Evolutionary conservation across 2,888 invertebrate genomes (phyloP).

Genomic region (Dendrolimus houi): DNA sequence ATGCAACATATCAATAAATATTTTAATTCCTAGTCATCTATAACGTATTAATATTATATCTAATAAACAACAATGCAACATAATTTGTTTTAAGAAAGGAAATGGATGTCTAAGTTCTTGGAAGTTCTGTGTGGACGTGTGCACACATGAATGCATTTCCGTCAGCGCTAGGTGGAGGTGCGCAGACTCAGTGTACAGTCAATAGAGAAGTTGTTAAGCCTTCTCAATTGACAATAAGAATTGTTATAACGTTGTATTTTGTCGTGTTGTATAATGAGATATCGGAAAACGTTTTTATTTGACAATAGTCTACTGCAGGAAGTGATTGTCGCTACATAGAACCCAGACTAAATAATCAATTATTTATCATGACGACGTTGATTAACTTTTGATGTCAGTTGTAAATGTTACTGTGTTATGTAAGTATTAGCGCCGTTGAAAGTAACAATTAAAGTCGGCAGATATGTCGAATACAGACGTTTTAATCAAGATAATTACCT

Average conservation of each 20-base stretch:
- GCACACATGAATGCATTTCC: conserved; percentile 28
- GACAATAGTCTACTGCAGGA: conserved; percentile 18
- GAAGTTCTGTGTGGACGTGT: conserved; percentile 19
- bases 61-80: conserved; percentile 10
- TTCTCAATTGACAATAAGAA: conserved; percentile 23
- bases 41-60: background rate
- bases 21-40: background rate
- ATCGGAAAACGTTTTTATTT: conserved; percentile 16
- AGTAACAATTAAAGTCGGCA: no score
- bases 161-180: conserved; percentile 7
- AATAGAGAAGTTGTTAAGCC: conserved; percentile 31
- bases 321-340: conserved; percentile 13
- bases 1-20: background rate
- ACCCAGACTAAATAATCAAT: background rate
- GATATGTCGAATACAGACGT: no score
- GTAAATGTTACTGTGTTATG: no score
- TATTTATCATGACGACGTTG: background rate
- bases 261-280: conserved; percentile 19
- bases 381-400: background rate
- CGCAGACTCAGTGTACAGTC: conserved; percentile 6
- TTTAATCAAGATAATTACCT: no score
- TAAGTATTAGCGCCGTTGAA: conserved; percentile 1
- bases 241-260: conserved; percentile 15
- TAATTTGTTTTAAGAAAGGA: conserved; percentile 17
- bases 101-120: conserved; percentile 21